phyloP scores from a whole-genome alignment of 1,140 invertebrate genomes.

The Pinna nobilis region DNA sequence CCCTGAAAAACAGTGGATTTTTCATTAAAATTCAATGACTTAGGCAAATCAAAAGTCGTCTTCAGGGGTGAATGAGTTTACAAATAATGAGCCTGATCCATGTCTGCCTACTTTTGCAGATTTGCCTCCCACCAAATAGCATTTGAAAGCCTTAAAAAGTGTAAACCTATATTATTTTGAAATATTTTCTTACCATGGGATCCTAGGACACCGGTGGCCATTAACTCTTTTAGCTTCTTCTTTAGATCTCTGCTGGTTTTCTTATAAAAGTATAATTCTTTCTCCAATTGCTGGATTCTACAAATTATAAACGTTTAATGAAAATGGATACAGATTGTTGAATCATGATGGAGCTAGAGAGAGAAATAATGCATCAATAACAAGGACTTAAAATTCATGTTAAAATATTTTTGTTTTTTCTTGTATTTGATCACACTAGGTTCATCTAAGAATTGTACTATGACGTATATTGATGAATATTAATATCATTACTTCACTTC shows the following conservation, averaged over 20 bases:
- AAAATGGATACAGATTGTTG: no score
- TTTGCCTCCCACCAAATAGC: background rate
- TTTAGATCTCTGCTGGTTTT: conserved; percentile 72
- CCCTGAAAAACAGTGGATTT: no score
- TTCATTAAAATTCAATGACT: no score
- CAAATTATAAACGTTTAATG: background rate
- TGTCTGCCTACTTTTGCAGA: background rate
- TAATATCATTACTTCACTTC: no score
- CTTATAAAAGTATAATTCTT: conserved; percentile 75
- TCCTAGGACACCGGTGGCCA: conserved; percentile 53
- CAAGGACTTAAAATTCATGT: no score
- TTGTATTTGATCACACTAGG: background rate
- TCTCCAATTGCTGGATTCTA: conserved; percentile 72
- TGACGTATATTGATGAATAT: no score
- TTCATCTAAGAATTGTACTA: background rate
- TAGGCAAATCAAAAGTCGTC: no score
- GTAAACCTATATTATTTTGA: no score
- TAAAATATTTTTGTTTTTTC: background rate
- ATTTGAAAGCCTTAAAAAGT: no score
- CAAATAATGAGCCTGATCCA: background rate
- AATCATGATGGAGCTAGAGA: no score
- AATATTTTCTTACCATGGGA: conserved; percentile 42
- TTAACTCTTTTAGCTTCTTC: conserved; percentile 64
- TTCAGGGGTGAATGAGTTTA: background rate
- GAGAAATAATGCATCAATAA: no score